These are phyloP conservation scores for Ormyrus pomaceus DNA, from an alignment of 2,888 invertebrate species.

Conservation along the genomic window DNA sequence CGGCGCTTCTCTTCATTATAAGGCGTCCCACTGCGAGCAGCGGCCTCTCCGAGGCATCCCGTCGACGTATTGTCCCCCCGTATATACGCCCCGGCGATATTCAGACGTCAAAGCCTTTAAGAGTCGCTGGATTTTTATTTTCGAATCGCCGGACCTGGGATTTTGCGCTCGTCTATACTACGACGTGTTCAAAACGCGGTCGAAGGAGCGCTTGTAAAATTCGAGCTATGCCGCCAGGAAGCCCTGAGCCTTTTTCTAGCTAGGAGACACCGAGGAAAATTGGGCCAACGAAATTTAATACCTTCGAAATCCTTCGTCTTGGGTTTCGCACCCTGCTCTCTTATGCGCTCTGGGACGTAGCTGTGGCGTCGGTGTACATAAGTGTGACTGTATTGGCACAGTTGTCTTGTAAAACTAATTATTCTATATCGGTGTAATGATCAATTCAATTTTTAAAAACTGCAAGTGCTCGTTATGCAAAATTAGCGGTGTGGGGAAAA, in stretches of 20 bases:
- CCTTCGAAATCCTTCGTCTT: constrained; percentile 1
- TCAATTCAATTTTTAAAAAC: constrained; percentile 14
- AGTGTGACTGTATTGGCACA: no score
- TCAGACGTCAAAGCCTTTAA: constrained; percentile 62
- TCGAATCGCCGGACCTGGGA: constrained; percentile 37
- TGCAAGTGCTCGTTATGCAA: constrained; percentile 26
- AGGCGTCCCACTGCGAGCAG: constrained; percentile 40
- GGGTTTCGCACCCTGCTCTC: no score
- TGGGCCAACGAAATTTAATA: constrained; percentile 57
- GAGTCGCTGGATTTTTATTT: constrained; percentile 65
- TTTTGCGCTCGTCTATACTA: no score
- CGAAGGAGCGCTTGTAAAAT: no score
- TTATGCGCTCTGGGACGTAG: no score
- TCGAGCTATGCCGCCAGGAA: no score
- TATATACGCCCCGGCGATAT: constrained; percentile 37
- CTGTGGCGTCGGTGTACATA: no score
- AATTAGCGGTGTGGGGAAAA: constrained; percentile 6
- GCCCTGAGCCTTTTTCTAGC: no score
- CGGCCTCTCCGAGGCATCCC: constrained; percentile 43
- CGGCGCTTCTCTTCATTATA: constrained; percentile 47
- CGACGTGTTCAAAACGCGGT: no score
- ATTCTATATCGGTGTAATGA: no score
- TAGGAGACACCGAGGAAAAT: constrained; percentile 30
- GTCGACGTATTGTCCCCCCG: constrained; percentile 54
- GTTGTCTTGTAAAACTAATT: no score